Evolutionary conservation across 2,113 vertebrate species (phyloP).

Genomic region (Alexandromys fortis): DNA sequence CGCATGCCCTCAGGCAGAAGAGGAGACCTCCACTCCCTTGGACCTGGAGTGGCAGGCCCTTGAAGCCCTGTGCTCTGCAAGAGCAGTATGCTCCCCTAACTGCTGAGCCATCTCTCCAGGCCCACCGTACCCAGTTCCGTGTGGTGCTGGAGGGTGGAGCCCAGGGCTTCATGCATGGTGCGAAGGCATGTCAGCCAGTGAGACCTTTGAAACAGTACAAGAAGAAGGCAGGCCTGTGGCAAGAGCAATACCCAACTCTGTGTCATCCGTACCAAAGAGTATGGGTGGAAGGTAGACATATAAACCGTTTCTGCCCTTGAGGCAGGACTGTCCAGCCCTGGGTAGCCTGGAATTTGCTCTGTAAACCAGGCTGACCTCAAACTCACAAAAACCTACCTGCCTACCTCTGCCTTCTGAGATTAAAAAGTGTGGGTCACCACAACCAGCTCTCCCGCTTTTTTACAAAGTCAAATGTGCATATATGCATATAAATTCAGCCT

Average conservation of each 20-base stretch:
- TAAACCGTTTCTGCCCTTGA: neutral
- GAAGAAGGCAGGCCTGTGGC: neutral
- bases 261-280: neutral
- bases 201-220: neutral
- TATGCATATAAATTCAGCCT: neutral
- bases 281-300: neutral
- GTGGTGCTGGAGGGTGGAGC: neutral
- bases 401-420: neutral
- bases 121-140: neutral
- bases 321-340: neutral
- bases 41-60: neutral
- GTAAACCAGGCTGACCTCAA: neutral
- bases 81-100: neutral
- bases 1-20: neutral
- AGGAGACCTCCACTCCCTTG: neutral
- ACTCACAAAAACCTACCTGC: neutral
- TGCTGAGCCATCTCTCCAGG: neutral
- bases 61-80: neutral
- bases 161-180: neutral
- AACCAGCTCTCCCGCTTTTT: neutral
- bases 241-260: neutral
- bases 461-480: neutral
- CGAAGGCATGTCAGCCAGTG: neutral
- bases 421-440: neutral
- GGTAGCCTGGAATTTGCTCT: neutral